phyloP scores from a whole-genome alignment of 2,797 vertebrate genomes.

The Pelodytes ibericus region DNA sequence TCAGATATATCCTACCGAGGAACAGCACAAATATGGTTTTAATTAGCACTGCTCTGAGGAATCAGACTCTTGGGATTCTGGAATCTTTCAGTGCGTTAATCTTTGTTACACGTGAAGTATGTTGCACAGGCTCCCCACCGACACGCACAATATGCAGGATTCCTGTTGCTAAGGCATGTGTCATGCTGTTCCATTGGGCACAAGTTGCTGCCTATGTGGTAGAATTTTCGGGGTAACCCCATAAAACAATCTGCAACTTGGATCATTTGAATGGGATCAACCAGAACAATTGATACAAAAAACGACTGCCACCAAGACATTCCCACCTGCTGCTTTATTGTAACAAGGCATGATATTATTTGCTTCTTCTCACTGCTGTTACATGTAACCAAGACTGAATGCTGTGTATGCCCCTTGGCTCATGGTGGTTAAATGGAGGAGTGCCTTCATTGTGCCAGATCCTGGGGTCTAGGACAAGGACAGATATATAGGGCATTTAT shows the following conservation, averaged over 20 bases:
- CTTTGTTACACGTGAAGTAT: neutral
- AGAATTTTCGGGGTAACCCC: neutral
- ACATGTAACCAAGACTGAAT: slow-evolving; percentile 32
- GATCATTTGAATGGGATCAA: too few relatives aligned
- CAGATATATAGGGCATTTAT: slow-evolving; percentile 47
- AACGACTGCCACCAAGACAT: neutral
- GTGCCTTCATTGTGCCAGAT: slow-evolving; percentile 15
- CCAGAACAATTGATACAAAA: neutral
- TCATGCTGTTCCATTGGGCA: neutral
- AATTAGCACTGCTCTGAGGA: neutral
- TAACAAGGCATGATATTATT: slow-evolving; percentile 2
- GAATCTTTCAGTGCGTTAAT: slow-evolving; percentile 12
- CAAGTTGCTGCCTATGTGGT: neutral
- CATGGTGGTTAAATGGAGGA: neutral
- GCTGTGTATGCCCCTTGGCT: slow-evolving; percentile 8
- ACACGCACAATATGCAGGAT: neutral
- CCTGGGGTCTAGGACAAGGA: slow-evolving; percentile 24
- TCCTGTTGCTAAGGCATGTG: neutral
- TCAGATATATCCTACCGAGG: neutral
- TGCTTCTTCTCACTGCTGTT: slow-evolving; percentile 14
- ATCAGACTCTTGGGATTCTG: neutral
- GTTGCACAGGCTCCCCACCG: neutral
- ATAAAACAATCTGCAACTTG: neutral
- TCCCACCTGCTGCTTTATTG: neutral
- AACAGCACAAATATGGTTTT: slow-evolving; percentile 17